These are phyloP conservation scores for Probaryconus sp. DNA, from an alignment of 1,140 invertebrate genomes.

Conservation along the genomic window DNA sequence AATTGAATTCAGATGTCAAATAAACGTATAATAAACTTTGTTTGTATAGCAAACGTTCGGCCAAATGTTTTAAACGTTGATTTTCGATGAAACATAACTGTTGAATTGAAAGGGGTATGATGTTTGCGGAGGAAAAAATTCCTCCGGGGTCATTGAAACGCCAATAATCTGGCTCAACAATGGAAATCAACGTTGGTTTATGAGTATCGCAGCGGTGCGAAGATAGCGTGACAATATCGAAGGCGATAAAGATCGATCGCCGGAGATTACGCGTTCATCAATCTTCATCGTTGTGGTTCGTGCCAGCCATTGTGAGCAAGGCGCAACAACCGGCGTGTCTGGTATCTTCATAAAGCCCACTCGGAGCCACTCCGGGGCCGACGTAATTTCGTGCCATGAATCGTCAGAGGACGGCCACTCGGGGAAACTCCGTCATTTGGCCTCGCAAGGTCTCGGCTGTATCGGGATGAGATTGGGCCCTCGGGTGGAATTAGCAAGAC, in stretches of 20 bases:
- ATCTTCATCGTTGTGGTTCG: constrained; percentile 18
- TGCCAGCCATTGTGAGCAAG: background rate
- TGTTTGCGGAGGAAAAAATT: no score
- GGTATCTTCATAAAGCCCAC: constrained; percentile 25
- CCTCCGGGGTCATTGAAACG: no score
- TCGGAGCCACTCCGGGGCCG: constrained; percentile 2
- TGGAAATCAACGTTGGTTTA: constrained; percentile 5
- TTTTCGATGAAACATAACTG: constrained; percentile 13
- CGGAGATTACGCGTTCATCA: constrained; percentile 32
- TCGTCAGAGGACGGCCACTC: constrained; percentile 27
- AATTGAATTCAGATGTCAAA: no score
- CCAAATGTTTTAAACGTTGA: no score
- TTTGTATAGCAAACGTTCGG: no score
- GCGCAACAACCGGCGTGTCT: constrained; percentile 11
- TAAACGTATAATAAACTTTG: no score
- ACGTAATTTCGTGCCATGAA: constrained; percentile 23
- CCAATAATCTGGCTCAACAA: constrained; percentile 10
- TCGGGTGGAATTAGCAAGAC: no score
- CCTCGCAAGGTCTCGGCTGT: no score
- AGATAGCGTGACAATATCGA: constrained; percentile 22
- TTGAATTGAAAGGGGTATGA: no score
- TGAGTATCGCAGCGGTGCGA: no score
- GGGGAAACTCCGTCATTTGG: constrained; percentile 13
- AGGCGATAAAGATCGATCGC: constrained; percentile 26
- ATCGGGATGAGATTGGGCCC: no score